These are phyloP conservation scores for Corydoras maculifer DNA, from an alignment of 2,113 vertebrate species.

Conservation along the genomic window DNA sequence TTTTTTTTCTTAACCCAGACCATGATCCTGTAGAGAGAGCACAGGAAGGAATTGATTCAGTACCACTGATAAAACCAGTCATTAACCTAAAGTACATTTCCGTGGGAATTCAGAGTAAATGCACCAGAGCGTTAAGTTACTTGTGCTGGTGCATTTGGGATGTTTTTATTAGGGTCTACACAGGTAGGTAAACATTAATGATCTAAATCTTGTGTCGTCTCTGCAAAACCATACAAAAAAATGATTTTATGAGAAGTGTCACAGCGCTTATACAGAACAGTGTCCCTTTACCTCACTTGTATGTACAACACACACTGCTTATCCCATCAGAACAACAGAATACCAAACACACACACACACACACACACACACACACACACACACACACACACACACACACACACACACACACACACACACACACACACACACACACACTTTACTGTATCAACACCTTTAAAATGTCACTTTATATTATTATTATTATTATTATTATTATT, in stretches of 20 bases:
- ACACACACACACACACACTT: background rate
- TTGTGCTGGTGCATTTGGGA: background rate
- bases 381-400: constrained; percentile 12
- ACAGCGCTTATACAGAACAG: too few species aligned
- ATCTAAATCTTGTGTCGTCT: background rate
- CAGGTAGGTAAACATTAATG: background rate
- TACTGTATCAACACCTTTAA: background rate
- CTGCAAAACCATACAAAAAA: background rate
- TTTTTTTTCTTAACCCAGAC: background rate
- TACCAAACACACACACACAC: background rate
- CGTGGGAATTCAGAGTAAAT: background rate
- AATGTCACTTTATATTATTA: too few species aligned
- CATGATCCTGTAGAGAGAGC: background rate
- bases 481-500: too few species aligned
- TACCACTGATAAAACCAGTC: constrained; percentile 18
- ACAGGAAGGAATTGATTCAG: constrained; percentile 12
- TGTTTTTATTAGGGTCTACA: background rate
- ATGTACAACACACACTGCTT: too few species aligned
- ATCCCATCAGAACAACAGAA: background rate
- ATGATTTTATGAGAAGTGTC: too few species aligned
- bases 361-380: background rate
- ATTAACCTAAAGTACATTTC: constrained; percentile 1
- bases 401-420: background rate
- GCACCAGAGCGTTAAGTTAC: background rate
- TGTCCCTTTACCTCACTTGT: too few species aligned